Evolutionary conservation across 2,888 invertebrate genomes (phyloP).

Genomic region (Lithodes maja): DNA sequence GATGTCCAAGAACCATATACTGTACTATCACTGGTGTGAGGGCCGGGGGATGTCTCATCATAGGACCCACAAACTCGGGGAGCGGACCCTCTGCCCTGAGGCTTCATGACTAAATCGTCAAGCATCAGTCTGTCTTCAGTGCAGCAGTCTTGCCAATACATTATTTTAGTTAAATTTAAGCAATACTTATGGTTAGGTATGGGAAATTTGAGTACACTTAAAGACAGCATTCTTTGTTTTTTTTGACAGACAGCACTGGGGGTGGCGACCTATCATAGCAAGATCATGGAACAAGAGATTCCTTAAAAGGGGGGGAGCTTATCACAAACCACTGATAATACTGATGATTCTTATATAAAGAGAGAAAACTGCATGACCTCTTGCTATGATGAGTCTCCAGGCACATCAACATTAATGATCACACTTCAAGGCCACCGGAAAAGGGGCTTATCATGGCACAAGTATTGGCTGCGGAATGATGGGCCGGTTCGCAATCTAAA

Average conservation of each 20-base stretch:
- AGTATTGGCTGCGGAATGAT: slow-evolving; percentile 38
- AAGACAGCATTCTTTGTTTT: slow-evolving; percentile 39
- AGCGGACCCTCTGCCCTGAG: slow-evolving; percentile 67
- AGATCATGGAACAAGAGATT: slow-evolving; percentile 49
- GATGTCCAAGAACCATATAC: no score
- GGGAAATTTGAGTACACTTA: slow-evolving; percentile 31
- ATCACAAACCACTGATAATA: slow-evolving; percentile 59
- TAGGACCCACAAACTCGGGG: slow-evolving; percentile 66
- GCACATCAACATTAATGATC: slow-evolving; percentile 55
- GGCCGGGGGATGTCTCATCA: slow-evolving; percentile 56
- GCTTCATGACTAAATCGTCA: slow-evolving; percentile 56
- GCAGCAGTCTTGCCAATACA: slow-evolving; percentile 30
- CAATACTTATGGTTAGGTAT: slow-evolving; percentile 27
- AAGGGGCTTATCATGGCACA: slow-evolving; percentile 58
- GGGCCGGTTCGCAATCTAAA: not conserved
- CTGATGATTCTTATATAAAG: slow-evolving; percentile 35
- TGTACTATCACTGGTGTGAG: slow-evolving; percentile 55
- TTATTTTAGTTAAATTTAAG: not conserved
- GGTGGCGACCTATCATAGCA: slow-evolving; percentile 56
- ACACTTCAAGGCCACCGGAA: slow-evolving; percentile 38
- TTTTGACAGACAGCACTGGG: slow-evolving; percentile 58
- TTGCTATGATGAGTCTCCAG: slow-evolving; percentile 46
- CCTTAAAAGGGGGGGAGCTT: slow-evolving; percentile 38
- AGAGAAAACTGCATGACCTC: slow-evolving; percentile 13
- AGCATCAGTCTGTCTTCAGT: slow-evolving; percentile 54